phyloP scores from a whole-genome alignment of 2,888 invertebrate species.

The Masnerella sp. region DNA sequence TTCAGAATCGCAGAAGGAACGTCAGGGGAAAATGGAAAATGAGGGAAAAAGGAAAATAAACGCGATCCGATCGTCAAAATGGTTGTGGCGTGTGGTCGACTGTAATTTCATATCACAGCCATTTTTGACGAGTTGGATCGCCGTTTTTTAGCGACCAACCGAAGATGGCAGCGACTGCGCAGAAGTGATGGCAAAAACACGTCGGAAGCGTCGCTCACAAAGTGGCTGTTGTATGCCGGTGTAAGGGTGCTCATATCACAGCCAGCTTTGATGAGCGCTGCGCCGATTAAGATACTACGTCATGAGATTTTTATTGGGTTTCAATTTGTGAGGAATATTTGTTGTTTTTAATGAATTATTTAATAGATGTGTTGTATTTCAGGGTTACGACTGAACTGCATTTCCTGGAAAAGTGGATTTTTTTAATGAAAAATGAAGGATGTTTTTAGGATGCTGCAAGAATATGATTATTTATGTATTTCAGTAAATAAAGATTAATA shows the following conservation, averaged over 20 bases:
- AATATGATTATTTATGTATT: no score
- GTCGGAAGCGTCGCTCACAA: conserved; percentile 85
- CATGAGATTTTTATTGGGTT: no score
- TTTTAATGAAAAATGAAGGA: no score
- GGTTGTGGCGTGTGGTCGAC: conserved; percentile 76
- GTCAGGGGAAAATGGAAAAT: background rate
- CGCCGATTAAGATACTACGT: conserved; percentile 72
- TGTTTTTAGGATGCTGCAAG: no score
- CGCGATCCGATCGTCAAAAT: conserved; percentile 63
- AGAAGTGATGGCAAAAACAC: conserved; percentile 37
- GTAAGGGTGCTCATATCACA: conserved; percentile 89
- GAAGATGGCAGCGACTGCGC: conserved; percentile 22
- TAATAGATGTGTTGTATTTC: no score
- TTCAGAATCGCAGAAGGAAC: conserved; percentile 53
- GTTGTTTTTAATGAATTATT: no score
- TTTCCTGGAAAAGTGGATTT: no score
- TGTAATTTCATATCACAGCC: conserved; percentile 85
- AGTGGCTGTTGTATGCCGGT: conserved; percentile 91
- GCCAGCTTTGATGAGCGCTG: conserved; percentile 98
- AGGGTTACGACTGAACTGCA: no score
- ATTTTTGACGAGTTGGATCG: conserved; percentile 95
- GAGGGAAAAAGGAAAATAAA: conserved; percentile 36
- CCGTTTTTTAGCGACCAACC: conserved; percentile 76
- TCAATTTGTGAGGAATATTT: no score
- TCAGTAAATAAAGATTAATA: no score